Evolutionary conservation across 2,113 vertebrate genomes (phyloP), one percentile per base, ranked within the genome.

Genomic region (Gavialis gangeticus): DNA sequence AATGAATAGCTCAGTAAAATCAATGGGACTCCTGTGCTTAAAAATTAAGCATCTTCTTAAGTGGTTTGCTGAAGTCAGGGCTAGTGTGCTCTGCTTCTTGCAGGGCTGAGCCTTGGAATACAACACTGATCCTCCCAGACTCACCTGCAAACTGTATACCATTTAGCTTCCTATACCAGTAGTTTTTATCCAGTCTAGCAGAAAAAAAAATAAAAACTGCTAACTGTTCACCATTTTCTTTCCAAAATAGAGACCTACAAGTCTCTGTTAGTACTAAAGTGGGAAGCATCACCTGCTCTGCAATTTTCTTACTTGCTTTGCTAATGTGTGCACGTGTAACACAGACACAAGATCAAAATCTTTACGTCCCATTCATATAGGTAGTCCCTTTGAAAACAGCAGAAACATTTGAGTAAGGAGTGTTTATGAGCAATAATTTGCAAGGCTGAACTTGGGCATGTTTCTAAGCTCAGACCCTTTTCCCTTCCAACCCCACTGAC

Each of bases 261-360:
- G 81, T 46, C 46, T 46, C 46, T 46, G 46, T 84, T 63, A 84
- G 59, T 85, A 82, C 91, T 62, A 64, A 34, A 76, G 76, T 25
- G 86, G n/a, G 76, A 93, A 1, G 22, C 60, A 58, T 71, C 79
- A 78, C 57, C 87, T 86, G 59, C 76, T 71, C 34, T 13, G 15
- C 66, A 56, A 1, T 37, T 62, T 77, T 76, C 83, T 82, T 82
- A 19, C 67, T 92, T 92, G 93, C 87, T 94, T 75, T 79, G 84
- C 89, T 89, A 75, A 88, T 59, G 69, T 22, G 55, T 55, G 64
- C 64, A 86, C 83, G 87, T 27, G 55, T 2, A 66, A 30, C 84
- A 83, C 21, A 28, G 57, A 87, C 80, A 64, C 19, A 63, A 28
- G 60, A n/a, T 37, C 60, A 22, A 8, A 19, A 77, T 24, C 67